A percentile compares a stretch with the other conserved stretches of the same genome.
phyloP scores from a whole-genome alignment of 2,888 invertebrate species.

The Drosophila tanythrix region DNA sequence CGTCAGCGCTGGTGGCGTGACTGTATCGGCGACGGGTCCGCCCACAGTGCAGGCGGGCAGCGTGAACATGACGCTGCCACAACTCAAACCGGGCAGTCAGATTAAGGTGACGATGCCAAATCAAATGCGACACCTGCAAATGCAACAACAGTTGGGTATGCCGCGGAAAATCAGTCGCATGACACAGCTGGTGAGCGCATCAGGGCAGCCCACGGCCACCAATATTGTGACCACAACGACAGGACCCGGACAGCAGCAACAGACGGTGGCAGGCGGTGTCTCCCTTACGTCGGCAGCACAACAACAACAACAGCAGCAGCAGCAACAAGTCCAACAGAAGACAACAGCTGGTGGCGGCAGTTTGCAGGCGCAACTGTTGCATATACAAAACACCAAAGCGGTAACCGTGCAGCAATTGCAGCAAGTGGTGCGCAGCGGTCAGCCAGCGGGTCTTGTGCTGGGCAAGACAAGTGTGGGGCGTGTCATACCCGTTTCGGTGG shows the following conservation, averaged over 20 bases:
- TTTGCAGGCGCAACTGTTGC: slow-evolving; percentile 89
- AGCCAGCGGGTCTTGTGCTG: slow-evolving; percentile 86
- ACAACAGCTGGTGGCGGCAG: slow-evolving; percentile 85
- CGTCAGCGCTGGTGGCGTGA: slow-evolving; percentile 73
- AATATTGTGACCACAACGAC: slow-evolving; percentile 63
- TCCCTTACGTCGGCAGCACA: slow-evolving; percentile 55
- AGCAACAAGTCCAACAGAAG: slow-evolving; percentile 73
- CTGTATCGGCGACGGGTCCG: slow-evolving; percentile 78
- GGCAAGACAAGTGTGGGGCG: slow-evolving; percentile 88
- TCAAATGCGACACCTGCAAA: slow-evolving; percentile 88
- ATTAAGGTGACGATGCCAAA: slow-evolving; percentile 87
- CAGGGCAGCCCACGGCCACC: slow-evolving; percentile 71
- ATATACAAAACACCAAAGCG: slow-evolving; percentile 87
- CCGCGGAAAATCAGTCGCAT: slow-evolving; percentile 88
- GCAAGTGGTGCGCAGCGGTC: slow-evolving; percentile 89
- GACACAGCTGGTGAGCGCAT: slow-evolving; percentile 85
- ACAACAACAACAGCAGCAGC: slow-evolving; percentile 63
- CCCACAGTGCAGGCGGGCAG: slow-evolving; percentile 73
- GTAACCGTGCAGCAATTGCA: slow-evolving; percentile 91
- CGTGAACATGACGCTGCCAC: slow-evolving; percentile 84
- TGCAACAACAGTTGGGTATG: slow-evolving; percentile 87
- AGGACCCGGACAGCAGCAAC: slow-evolving; percentile 61
- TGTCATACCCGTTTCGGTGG: slow-evolving; percentile 89
- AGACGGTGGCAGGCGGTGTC: slow-evolving; percentile 53
- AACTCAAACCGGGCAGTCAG: slow-evolving; percentile 84